Percentiles rank a stretch among this genome's conserved stretches.
These are phyloP conservation scores for Apoda limacodes DNA, from an alignment of 2,888 invertebrate species.

Conservation along the genomic window DNA sequence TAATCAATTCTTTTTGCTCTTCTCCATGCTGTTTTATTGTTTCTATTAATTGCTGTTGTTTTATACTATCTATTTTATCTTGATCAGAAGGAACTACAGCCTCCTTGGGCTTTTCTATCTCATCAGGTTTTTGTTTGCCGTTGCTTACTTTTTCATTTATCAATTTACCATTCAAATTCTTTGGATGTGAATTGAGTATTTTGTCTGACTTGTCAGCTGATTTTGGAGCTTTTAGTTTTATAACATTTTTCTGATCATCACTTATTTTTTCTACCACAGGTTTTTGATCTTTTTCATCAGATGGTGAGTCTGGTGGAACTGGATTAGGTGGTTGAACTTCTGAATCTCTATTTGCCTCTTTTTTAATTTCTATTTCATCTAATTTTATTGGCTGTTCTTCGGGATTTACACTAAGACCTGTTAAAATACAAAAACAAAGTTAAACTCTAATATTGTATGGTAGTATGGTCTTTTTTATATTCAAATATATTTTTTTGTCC, in stretches of 20 bases:
- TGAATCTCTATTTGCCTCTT: constrained; percentile 41
- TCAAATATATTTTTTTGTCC: too few relatives aligned
- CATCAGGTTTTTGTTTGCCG: constrained; percentile 23
- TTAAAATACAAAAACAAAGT: too few relatives aligned
- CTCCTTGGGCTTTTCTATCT: constrained; percentile 26
- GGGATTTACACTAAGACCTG: too few relatives aligned
- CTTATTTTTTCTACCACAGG: constrained; percentile 39
- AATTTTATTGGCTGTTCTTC: constrained; percentile 19
- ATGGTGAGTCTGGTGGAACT: constrained; percentile 50
- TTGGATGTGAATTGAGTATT: constrained; percentile 42
- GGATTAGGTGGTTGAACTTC: constrained; percentile 59
- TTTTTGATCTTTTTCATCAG: constrained; percentile 43
- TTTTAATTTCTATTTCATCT: constrained; percentile 22
- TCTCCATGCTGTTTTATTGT: constrained; percentile 76
- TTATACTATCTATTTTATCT: constrained; percentile 40
- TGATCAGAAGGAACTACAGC: constrained; percentile 23
- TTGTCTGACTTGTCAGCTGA: constrained; percentile 29
- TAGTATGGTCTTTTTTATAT: too few relatives aligned
- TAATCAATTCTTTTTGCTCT: constrained; percentile 75
- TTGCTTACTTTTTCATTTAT: constrained; percentile 31
- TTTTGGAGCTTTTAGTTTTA: too few relatives aligned
- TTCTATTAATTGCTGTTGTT: constrained; percentile 67
- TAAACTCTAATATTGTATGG: too few relatives aligned
- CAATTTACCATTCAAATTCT: constrained; percentile 37
- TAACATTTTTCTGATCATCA: constrained; percentile 21